Percentiles rank a stretch among this genome's conserved stretches.
Conservation (phyloP, 1,140 invertebrate species). For the Scaptomyza hsui region DNA sequence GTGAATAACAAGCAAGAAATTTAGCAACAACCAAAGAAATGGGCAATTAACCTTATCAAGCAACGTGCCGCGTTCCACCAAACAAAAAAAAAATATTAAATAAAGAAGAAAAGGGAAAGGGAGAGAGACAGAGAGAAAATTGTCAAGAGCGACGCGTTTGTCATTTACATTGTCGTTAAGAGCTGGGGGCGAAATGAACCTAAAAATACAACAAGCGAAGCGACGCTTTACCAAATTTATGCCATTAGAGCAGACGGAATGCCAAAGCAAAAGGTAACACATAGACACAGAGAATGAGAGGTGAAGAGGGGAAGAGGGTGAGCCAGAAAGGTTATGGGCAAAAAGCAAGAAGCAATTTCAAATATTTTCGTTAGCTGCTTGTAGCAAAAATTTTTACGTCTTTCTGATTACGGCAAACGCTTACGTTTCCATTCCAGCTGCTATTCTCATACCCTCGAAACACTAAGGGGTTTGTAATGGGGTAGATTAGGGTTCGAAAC, state of each 20-base stretch:
- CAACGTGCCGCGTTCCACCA: conserved; percentile 36
- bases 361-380: conserved; percentile 79
- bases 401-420: conserved; percentile 71
- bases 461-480: neutral
- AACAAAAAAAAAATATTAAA: neutral
- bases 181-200: conserved; percentile 26
- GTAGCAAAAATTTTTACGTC: conserved; percentile 76
- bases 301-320: neutral
- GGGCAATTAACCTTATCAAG: conserved; percentile 79
- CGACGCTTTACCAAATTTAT: conserved; percentile 64
- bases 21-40: conserved; percentile 44
- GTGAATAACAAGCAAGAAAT: conserved; percentile 34
- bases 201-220: conserved; percentile 39
- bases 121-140: conserved; percentile 37
- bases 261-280: conserved; percentile 46
- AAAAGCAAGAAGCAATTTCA: conserved; percentile 77
- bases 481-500: too few relatives aligned
- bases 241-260: conserved; percentile 77
- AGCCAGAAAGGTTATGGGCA: conserved; percentile 47
- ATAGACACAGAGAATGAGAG: neutral
- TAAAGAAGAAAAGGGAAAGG: neutral
- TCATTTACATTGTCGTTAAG: conserved; percentile 34
- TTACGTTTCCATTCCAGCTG: conserved; percentile 34
- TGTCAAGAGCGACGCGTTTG: conserved; percentile 16
- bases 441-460: conserved; percentile 24